Evolutionary conservation across 2,888 invertebrate species (phyloP).

Genomic region (Agrochola circellaris): DNA sequence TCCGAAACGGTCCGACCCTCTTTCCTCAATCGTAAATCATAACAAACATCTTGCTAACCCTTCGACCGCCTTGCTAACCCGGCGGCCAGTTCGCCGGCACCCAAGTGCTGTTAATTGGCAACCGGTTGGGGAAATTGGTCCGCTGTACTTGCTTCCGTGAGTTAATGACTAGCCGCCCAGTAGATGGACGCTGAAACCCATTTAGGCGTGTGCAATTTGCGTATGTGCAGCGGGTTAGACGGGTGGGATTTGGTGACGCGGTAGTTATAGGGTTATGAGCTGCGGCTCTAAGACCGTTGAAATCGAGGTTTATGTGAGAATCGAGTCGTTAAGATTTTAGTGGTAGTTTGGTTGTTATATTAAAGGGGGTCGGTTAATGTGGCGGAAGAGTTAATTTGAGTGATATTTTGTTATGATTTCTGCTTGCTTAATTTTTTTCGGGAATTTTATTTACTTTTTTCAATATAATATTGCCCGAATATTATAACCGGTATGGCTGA

Average conservation of each 20-base stretch:
- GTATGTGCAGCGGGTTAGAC: constrained; percentile 83
- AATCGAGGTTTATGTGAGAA: constrained; percentile 42
- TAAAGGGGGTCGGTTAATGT: constrained; percentile 7
- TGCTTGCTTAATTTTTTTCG: neutral
- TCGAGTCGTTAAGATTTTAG: constrained; percentile 45
- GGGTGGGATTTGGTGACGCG: constrained; percentile 79
- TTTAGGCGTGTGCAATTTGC: constrained; percentile 89
- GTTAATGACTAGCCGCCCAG: constrained; percentile 89
- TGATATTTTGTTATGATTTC: constrained; percentile 36
- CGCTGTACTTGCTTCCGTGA: constrained; percentile 89
- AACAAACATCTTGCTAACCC: constrained; percentile 89
- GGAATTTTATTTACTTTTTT: no score
- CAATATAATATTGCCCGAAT: no score
- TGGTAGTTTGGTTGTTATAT: constrained; percentile 36
- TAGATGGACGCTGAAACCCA: constrained; percentile 89
- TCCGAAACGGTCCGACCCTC: constrained; percentile 64
- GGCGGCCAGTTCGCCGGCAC: constrained; percentile 76
- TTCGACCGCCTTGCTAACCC: constrained; percentile 76
- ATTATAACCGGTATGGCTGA: no score
- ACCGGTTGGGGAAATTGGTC: constrained; percentile 88
- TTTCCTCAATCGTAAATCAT: constrained; percentile 85
- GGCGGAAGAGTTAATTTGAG: constrained; percentile 1
- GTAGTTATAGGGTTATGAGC: constrained; percentile 69
- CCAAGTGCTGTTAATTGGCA: constrained; percentile 89
- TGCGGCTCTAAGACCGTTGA: constrained; percentile 59